phyloP scores from a whole-genome alignment of 2,888 invertebrate genomes.

The Nomada ferruginata region DNA sequence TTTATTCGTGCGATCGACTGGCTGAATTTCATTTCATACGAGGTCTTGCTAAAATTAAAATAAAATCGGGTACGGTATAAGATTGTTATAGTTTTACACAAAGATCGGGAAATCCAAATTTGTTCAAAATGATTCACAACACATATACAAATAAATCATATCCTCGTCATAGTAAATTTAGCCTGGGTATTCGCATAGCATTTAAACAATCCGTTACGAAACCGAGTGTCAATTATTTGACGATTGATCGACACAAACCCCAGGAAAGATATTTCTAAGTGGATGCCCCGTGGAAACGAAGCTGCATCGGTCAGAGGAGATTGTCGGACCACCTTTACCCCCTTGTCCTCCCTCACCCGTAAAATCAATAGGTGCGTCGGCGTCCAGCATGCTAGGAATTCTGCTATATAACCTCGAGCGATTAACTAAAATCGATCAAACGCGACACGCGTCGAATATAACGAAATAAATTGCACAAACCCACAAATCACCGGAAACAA shows the following conservation, averaged over 20 bases:
- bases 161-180: no score
- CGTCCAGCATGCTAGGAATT: slow-evolving; percentile 71
- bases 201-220: background rate
- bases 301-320: slow-evolving; percentile 62
- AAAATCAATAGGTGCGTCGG: slow-evolving; percentile 81
- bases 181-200: background rate
- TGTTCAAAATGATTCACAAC: no score
- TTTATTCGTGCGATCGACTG: no score
- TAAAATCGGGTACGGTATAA: no score
- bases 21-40: no score
- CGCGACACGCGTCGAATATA: slow-evolving; percentile 24
- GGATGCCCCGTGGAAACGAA: slow-evolving; percentile 50
- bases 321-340: slow-evolving; percentile 66
- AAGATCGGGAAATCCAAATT: no score
- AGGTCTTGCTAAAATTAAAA: no score
- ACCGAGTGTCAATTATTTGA: slow-evolving; percentile 9
- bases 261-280: slow-evolving; percentile 34
- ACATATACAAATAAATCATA: no score
- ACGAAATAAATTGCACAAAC: slow-evolving; percentile 42
- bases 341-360: slow-evolving; percentile 73
- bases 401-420: slow-evolving; percentile 65
- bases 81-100: no score
- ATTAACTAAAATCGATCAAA: slow-evolving; percentile 63
- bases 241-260: slow-evolving; percentile 4
- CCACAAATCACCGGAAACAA: background rate